A percentile compares a stretch with the other conserved stretches of the same genome.
Evolutionary conservation across 2,113 vertebrate species (phyloP).

Genomic region (Caranx melampygus): DNA sequence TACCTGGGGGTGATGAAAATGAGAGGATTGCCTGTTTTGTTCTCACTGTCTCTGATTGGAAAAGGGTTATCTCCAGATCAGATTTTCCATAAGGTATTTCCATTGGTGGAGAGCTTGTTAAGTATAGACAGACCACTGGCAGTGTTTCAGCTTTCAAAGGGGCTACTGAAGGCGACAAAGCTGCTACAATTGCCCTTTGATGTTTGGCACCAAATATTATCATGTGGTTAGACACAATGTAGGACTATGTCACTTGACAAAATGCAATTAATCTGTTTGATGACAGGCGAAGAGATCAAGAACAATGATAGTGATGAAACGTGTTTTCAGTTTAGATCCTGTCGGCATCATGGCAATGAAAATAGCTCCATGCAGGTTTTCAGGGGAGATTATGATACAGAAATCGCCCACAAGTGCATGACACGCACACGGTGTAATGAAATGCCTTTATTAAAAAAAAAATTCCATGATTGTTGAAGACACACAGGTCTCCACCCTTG

Average conservation of each 20-base stretch:
- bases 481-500: constrained; percentile 81
- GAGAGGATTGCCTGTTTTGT: constrained; percentile 64
- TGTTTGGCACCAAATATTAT: constrained; percentile 59
- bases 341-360: constrained; percentile 53
- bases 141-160: constrained; percentile 63
- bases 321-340: constrained; percentile 50
- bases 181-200: constrained; percentile 60
- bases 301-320: constrained; percentile 63
- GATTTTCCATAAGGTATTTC: constrained; percentile 78
- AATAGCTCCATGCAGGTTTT: constrained; percentile 51
- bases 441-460: constrained; percentile 78
- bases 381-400: constrained; percentile 28
- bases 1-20: constrained; percentile 78
- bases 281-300: constrained; percentile 41
- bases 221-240: constrained; percentile 51
- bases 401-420: constrained; percentile 51
- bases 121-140: constrained; percentile 65
- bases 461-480: constrained; percentile 83
- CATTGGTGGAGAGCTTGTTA: constrained; percentile 67
- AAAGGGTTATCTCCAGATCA: constrained; percentile 63
- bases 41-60: constrained; percentile 66
- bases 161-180: constrained; percentile 57
- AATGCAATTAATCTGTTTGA: constrained; percentile 60
- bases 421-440: constrained; percentile 65
- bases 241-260: constrained; percentile 56